Conservation (phyloP, 2,888 invertebrate genomes). For the Trachelus tabidus region DNA sequence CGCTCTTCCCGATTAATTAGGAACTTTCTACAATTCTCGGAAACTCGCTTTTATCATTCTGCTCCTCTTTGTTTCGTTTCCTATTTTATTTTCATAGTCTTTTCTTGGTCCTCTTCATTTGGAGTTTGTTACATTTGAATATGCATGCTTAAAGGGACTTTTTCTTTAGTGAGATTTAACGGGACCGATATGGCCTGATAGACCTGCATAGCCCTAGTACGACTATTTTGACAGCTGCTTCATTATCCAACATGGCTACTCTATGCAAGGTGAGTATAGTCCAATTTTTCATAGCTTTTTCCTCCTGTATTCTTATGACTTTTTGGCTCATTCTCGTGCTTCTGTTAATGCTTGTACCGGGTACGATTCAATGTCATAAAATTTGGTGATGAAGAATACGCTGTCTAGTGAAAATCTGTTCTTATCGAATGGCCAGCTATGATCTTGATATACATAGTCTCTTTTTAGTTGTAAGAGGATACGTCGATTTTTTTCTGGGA, state of each 20-base stretch:
- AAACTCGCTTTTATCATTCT: not conserved
- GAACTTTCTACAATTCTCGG: not conserved
- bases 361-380: not conserved
- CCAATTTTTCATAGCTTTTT: conserved; percentile 20
- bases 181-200: not conserved
- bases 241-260: conserved; percentile 39
- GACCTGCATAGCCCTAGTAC: not conserved
- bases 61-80: not conserved
- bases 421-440: not conserved
- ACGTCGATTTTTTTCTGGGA: not conserved
- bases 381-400: not conserved
- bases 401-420: not conserved
- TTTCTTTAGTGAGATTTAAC: not conserved
- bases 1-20: not conserved
- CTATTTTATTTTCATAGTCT: not conserved
- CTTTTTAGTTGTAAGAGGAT: not conserved
- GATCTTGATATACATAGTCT: not conserved
- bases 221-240: conserved; percentile 40
- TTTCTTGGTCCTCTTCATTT: not conserved
- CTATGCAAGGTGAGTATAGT: conserved; percentile 39
- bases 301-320: not conserved
- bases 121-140: not conserved
- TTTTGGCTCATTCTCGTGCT: not conserved
- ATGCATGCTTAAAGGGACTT: not conserved
- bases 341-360: not conserved